These are phyloP conservation scores for Bombyx mandarina DNA, from an alignment of 1,140 invertebrate genomes.

Conservation along the genomic window DNA sequence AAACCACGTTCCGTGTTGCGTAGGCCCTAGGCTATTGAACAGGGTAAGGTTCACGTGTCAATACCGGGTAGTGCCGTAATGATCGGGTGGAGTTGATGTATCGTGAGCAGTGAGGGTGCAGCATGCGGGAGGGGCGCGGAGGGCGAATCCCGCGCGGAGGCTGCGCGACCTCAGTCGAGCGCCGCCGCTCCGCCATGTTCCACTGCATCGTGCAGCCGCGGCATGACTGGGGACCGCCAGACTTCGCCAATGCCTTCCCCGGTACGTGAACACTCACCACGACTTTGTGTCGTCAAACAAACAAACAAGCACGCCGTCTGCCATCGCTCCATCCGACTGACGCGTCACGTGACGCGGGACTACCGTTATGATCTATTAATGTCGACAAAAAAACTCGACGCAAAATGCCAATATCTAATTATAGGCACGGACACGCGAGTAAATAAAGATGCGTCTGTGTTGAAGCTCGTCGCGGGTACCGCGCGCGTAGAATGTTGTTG, in stretches of 20 bases:
- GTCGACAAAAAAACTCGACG: conserved; percentile 18
- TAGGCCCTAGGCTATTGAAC: too few relatives aligned
- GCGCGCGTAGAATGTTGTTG: conserved; percentile 3
- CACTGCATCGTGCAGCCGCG: conserved; percentile 87
- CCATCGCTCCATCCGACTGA: neutral
- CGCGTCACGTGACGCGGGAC: neutral
- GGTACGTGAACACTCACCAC: conserved; percentile 63
- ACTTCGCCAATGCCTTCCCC: conserved; percentile 84
- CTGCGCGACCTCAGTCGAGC: conserved; percentile 37
- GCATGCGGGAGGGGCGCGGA: neutral
- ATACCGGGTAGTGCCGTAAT: neutral
- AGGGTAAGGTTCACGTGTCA: too few relatives aligned
- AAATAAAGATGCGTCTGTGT: neutral
- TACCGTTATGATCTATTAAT: conserved; percentile 29
- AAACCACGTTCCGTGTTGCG: too few relatives aligned
- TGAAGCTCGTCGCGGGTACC: neutral
- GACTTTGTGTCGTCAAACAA: too few relatives aligned
- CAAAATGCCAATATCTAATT: conserved; percentile 32
- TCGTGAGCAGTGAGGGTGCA: neutral
- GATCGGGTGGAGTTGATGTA: neutral
- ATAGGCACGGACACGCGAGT: conserved; percentile 25
- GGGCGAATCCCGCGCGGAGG: conserved; percentile 14
- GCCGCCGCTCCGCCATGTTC: conserved; percentile 73
- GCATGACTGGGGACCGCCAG: conserved; percentile 83
- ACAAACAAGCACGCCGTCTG: neutral